Percentiles rank a stretch among this genome's conserved stretches.
phyloP scores from a whole-genome alignment of 2,113 vertebrate genomes.

The Heliornis fulica region DNA sequence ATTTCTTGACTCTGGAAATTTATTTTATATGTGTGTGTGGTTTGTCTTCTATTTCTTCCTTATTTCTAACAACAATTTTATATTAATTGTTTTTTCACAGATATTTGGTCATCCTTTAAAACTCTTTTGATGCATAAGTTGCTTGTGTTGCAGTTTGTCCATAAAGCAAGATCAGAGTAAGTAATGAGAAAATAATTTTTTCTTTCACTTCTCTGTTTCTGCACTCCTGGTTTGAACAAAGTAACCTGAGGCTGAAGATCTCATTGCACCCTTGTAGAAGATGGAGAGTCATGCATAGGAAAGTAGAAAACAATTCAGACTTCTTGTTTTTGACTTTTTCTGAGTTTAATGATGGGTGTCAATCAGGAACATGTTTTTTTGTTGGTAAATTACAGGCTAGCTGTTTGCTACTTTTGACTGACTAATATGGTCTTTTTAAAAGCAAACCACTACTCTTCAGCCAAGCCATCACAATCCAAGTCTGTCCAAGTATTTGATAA shows the following conservation, averaged over 20 bases:
- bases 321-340: neutral
- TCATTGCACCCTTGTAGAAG: neutral
- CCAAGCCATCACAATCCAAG: neutral
- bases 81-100: neutral
- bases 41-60: conserved; percentile 15
- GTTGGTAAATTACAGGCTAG: neutral
- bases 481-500: neutral
- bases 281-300: neutral
- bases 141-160: conserved; percentile 28
- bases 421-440: neutral
- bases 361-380: neutral
- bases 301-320: neutral
- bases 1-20: neutral
- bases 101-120: neutral
- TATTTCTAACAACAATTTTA: neutral
- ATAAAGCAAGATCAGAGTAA: neutral
- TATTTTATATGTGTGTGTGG: neutral
- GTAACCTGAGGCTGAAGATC: neutral
- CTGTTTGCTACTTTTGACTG: neutral
- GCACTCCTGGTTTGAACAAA: neutral
- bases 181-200: conserved; percentile 15
- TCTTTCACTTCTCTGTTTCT: neutral
- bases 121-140: neutral
- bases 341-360: neutral
- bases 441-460: neutral